Evolutionary conservation across 2,797 vertebrate genomes (phyloP).

Genomic region (Gobio occitaniae): DNA sequence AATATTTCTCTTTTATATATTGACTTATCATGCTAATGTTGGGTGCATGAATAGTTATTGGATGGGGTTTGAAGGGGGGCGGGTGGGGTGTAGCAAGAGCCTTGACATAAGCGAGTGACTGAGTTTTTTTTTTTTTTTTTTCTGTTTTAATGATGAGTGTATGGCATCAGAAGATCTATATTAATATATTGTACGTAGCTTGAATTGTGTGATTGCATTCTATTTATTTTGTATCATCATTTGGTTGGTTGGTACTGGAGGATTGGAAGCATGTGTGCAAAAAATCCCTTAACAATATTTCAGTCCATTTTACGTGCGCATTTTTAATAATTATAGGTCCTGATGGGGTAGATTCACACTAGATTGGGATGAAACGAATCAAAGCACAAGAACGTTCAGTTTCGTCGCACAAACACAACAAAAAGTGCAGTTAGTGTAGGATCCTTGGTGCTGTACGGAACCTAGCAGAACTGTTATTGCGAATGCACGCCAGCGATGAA

Average conservation of each 20-base stretch:
- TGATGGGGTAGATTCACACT: slow-evolving; percentile 67
- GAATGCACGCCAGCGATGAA: slow-evolving; percentile 17
- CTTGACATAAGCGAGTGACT: slow-evolving; percentile 78
- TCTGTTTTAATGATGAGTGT: slow-evolving; percentile 83
- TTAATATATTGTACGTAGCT: slow-evolving; percentile 93
- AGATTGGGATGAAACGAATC: slow-evolving; percentile 59
- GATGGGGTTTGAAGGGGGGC: slow-evolving; percentile 49
- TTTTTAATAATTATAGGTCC: slow-evolving; percentile 63
- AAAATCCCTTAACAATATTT: slow-evolving; percentile 69
- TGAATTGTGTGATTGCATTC: slow-evolving; percentile 85
- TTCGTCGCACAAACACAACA: slow-evolving; percentile 64
- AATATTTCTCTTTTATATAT: slow-evolving; percentile 76
- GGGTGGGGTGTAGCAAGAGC: slow-evolving; percentile 62
- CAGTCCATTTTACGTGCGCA: slow-evolving; percentile 72
- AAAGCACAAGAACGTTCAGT: slow-evolving; percentile 71
- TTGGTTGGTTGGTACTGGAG: slow-evolving; percentile 82
- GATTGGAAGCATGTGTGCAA: slow-evolving; percentile 77
- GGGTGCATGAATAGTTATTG: slow-evolving; percentile 76
- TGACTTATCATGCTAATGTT: slow-evolving; percentile 76
- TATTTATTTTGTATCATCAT: slow-evolving; percentile 83
- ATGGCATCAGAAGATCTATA: slow-evolving; percentile 88
- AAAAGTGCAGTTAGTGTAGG: neutral
- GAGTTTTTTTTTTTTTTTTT: slow-evolving; percentile 52
- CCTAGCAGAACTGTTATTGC: slow-evolving; percentile 11
- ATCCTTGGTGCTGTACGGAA: slow-evolving; percentile 14